phyloP scores from a whole-genome alignment of 2,888 invertebrate species.

The Drosophila mimetica region DNA sequence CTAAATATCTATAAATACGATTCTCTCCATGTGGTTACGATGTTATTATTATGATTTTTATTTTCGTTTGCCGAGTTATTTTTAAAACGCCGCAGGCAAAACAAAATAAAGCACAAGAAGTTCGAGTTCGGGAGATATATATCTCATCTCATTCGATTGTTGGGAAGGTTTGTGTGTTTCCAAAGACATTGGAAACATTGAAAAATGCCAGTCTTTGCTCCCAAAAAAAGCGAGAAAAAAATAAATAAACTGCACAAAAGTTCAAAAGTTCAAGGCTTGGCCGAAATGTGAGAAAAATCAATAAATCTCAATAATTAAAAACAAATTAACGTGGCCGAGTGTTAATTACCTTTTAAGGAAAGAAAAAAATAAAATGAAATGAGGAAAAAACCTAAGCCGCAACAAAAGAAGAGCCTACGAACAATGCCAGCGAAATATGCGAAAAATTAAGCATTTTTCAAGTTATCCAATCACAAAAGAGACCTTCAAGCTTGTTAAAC shows the following conservation, averaged over 20 bases:
- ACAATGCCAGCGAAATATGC: slow-evolving; percentile 7
- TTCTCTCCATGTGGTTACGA: slow-evolving; percentile 46
- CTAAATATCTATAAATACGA: slow-evolving; percentile 24
- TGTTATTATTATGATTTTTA: slow-evolving; percentile 38
- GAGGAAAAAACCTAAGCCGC: slow-evolving; percentile 16
- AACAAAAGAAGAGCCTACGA: slow-evolving; percentile 11
- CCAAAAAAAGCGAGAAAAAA: background rate
- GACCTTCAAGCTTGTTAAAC: slow-evolving; percentile 25
- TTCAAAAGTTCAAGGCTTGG: slow-evolving; percentile 55
- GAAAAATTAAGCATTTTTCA: background rate
- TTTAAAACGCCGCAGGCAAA: slow-evolving; percentile 16
- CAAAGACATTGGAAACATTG: slow-evolving; percentile 1
- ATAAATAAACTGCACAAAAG: slow-evolving; percentile 14
- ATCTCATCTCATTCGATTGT: slow-evolving; percentile 3
- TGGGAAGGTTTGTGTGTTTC: slow-evolving; percentile 2
- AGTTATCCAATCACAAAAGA: slow-evolving; percentile 13
- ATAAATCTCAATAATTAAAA: slow-evolving; percentile 71
- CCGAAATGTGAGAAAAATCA: slow-evolving; percentile 63
- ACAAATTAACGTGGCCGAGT: slow-evolving; percentile 53
- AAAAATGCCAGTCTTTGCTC: background rate
- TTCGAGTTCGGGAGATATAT: slow-evolving; percentile 25
- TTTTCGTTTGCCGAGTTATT: slow-evolving; percentile 23
- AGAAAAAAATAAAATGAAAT: slow-evolving; percentile 7
- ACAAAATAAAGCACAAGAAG: slow-evolving; percentile 17
- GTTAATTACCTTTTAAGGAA: slow-evolving; percentile 31